These are phyloP conservation scores for Cecidostiba fungosa DNA, from an alignment of 2,888 invertebrate genomes.

Conservation along the genomic window DNA sequence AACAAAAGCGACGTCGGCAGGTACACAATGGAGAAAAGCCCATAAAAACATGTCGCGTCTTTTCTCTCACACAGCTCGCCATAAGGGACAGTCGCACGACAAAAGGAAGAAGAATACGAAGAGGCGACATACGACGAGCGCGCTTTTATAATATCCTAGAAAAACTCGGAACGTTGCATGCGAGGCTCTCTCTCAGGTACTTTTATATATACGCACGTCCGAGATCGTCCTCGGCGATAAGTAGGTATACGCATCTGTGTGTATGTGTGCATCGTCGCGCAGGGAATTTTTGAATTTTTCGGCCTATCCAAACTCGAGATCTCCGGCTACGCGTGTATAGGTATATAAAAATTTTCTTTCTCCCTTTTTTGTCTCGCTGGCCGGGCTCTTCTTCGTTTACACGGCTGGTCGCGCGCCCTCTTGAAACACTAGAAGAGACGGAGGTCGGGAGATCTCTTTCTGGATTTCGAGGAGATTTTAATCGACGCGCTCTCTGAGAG, in stretches of 20 bases:
- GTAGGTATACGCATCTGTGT: not conserved
- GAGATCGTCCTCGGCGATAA: conserved; percentile 39
- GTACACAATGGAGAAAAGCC: not conserved
- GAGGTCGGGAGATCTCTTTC: conserved; percentile 38
- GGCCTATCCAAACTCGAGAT: conserved; percentile 16
- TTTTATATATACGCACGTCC: not conserved
- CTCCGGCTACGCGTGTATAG: not conserved
- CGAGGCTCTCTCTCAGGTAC: not conserved
- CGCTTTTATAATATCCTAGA: conserved; percentile 21
- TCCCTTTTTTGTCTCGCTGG: not conserved
- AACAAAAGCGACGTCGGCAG: conserved; percentile 15
- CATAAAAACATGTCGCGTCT: conserved; percentile 43
- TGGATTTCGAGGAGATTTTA: conserved; percentile 52
- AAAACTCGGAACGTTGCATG: conserved; percentile 4
- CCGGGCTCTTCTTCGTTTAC: conserved; percentile 8
- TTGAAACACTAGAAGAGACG: conserved; percentile 44
- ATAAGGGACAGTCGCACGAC: not conserved
- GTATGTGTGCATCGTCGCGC: not conserved
- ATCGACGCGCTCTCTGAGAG: conserved; percentile 35
- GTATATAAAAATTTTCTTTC: conserved; percentile 4
- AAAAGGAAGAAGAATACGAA: conserved; percentile 10
- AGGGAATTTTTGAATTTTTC: conserved; percentile 55
- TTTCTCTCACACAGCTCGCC: not conserved
- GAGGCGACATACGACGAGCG: conserved; percentile 39
- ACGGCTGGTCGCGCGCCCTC: not conserved